phyloP scores from a whole-genome alignment of 2,888 invertebrate genomes.

The Seira musarum region DNA sequence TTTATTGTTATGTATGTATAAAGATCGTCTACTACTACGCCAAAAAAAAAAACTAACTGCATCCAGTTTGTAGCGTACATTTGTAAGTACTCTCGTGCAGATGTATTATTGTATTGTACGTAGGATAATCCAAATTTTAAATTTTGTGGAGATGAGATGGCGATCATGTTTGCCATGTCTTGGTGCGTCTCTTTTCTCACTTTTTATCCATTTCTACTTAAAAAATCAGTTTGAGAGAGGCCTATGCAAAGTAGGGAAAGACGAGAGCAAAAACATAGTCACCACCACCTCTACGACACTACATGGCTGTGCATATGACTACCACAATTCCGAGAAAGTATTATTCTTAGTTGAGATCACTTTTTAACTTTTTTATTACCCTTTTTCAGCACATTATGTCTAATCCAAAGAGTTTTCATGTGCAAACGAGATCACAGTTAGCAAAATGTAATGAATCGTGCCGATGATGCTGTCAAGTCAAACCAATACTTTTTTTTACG shows the following conservation, averaged over 20 bases:
- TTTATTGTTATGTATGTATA: background rate
- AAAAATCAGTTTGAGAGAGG: background rate
- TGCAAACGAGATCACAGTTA: constrained; percentile 51
- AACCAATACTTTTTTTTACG: constrained; percentile 14
- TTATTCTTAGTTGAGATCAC: background rate
- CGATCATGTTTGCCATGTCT: no score
- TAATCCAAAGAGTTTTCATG: background rate
- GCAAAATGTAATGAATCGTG: constrained; percentile 44
- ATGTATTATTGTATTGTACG: no score
- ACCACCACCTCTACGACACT: background rate
- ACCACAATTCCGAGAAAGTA: background rate
- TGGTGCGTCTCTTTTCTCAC: background rate
- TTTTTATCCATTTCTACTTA: background rate
- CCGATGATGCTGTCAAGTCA: constrained; percentile 40
- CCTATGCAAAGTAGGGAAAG: background rate
- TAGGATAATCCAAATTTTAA: no score
- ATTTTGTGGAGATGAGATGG: no score
- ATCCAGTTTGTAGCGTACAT: background rate
- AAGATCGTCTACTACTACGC: background rate
- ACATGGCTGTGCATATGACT: background rate
- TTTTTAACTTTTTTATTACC: background rate
- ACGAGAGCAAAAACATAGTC: background rate
- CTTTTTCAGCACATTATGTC: background rate
- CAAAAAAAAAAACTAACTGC: background rate
- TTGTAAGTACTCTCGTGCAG: no score